These are phyloP conservation scores for Microcebus griseorufus DNA, from an alignment of 2,113 vertebrate genomes.

Conservation along the genomic window DNA sequence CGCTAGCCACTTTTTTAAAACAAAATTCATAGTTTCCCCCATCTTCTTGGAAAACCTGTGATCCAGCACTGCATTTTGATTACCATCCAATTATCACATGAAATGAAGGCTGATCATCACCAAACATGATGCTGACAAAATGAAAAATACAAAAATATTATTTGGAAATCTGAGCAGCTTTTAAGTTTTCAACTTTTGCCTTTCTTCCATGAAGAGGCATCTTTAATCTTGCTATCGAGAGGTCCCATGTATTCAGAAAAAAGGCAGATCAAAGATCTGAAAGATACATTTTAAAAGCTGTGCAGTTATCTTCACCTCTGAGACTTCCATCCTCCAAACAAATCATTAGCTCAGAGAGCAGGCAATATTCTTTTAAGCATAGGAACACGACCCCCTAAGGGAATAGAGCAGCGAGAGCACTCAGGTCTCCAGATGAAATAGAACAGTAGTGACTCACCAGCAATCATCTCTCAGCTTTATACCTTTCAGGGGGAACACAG, in stretches of 20 bases:
- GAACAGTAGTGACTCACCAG: constrained; percentile 13
- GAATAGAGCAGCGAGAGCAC: constrained; percentile 55
- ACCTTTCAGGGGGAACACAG: background rate
- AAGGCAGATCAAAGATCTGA: constrained; percentile 70
- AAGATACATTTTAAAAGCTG: constrained; percentile 68
- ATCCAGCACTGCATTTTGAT: background rate
- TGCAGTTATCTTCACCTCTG: constrained; percentile 68
- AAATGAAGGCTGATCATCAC: constrained; percentile 3
- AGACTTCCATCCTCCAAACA: constrained; percentile 75
- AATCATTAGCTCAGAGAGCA: constrained; percentile 74
- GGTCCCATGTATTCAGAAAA: constrained; percentile 53
- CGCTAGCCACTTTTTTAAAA: constrained; percentile 2
- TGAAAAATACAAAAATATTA: constrained; percentile 65
- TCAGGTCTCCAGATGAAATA: constrained; percentile 61
- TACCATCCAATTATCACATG: constrained; percentile 43
- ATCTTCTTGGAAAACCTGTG: background rate
- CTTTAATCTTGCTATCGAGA: constrained; percentile 71
- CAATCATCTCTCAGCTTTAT: constrained; percentile 42
- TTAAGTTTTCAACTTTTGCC: constrained; percentile 64
- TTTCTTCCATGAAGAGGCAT: constrained; percentile 54
- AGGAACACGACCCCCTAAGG: constrained; percentile 65
- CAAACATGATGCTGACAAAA: constrained; percentile 61
- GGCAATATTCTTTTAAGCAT: constrained; percentile 74
- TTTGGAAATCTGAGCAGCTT: constrained; percentile 60
- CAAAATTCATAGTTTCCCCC: background rate